These are phyloP conservation scores for Xestobium rufovillosum DNA, from an alignment of 2,888 invertebrate genomes.

Conservation along the genomic window DNA sequence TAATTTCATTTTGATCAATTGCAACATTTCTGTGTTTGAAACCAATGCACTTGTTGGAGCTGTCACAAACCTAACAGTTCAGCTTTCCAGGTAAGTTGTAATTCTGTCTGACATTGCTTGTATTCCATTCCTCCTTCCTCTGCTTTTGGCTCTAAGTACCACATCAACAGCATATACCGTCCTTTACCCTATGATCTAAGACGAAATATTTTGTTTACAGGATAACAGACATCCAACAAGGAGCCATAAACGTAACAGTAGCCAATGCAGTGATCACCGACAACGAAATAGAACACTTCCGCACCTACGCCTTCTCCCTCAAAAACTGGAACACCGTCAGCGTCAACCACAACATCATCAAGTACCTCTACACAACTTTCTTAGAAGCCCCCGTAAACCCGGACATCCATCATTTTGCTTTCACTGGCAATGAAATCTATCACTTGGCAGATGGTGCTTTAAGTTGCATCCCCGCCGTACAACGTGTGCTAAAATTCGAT, in stretches of 20 bases:
- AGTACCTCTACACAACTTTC: constrained; percentile 42
- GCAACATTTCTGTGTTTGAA: constrained; percentile 50
- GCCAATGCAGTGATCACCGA: constrained; percentile 53
- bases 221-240: constrained; percentile 52
- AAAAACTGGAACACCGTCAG: constrained; percentile 57
- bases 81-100: constrained; percentile 52
- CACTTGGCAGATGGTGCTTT: constrained; percentile 49
- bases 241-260: constrained; percentile 58
- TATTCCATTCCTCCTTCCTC: constrained; percentile 1
- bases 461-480: constrained; percentile 51
- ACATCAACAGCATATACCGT: neutral
- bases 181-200: too few species aligned
- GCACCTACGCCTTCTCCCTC: constrained; percentile 54
- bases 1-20: constrained; percentile 53
- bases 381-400: constrained; percentile 35
- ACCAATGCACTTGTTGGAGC: constrained; percentile 55
- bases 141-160: too few species aligned
- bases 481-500: constrained; percentile 45
- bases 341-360: constrained; percentile 60
- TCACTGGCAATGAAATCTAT: constrained; percentile 51
- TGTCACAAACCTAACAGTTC: constrained; percentile 56
- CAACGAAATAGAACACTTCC: constrained; percentile 54
- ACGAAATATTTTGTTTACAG: constrained; percentile 44
- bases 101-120: neutral
- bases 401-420: constrained; percentile 42